Evolutionary conservation across 2,888 invertebrate species (phyloP), one percentile per base, ranked within the genome.

Genomic region (Archaeoteleia sp.): DNA sequence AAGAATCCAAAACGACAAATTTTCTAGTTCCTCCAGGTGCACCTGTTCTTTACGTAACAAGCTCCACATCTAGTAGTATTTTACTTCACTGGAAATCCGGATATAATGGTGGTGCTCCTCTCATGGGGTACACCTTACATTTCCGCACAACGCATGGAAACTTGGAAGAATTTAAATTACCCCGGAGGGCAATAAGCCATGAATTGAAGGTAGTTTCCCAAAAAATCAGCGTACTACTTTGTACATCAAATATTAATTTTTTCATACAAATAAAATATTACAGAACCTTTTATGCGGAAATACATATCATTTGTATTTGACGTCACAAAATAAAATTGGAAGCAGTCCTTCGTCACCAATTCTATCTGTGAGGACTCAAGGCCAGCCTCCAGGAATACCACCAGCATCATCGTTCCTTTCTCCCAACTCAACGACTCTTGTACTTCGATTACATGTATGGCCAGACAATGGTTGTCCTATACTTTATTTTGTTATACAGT

Each of bases 51-150:
- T 92, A 91, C 74, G 91, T 93, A 1, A 91, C 92, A 1, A 92
- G 92, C 77, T 91, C 92, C 1, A 93, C 93, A 0, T 91, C 92
- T 43, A 91, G 90, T 74, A 92, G 93, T 71, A 90, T 94, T 61
- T 84, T 91, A 35, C 87, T 93, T 72, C 91, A 92, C 72, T 93
- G 93, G 93, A 92, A 92, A 81, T 86, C 91, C n/a, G 90, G 90
- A 8, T 89, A 89, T 69, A 90, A 88, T 68, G 92, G 92, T 5
- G 91, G 91, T 43, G 91, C 92, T 4, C 89, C 91, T 0, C 87
- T 92, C 42, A 89, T 89, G 8, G 91, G 91, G 2, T 92, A 90
- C 78, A 90, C 90, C 0, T 83, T 92, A 15, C 91, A 90, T 81
- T 91, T 91, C 80, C 88, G 90, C 20, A 89, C 90, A 34, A 87